These are phyloP conservation scores for Octomys mimax DNA, from an alignment of 2,797 vertebrate species.

Conservation along the genomic window DNA sequence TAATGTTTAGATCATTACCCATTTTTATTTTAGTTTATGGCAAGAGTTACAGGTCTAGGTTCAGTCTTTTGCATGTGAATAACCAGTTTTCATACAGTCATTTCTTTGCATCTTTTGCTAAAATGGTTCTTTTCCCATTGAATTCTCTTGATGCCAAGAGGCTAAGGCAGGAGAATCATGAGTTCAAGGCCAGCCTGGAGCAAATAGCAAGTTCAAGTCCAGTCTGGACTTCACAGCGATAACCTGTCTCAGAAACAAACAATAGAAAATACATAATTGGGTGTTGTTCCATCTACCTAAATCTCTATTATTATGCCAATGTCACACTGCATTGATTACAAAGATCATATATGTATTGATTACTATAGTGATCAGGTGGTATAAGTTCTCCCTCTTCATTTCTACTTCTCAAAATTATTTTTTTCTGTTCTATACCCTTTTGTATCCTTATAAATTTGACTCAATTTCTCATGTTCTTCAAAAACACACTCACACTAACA, in stretches of 20 bases:
- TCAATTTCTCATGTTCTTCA: not conserved
- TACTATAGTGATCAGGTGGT: not conserved
- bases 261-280: not conserved
- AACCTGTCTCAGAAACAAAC: not conserved
- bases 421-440: not conserved
- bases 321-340: not conserved
- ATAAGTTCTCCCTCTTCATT: not conserved
- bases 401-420: constrained; percentile 45
- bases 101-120: not conserved
- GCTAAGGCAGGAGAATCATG: not conserved
- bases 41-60: not conserved
- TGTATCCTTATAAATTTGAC: not conserved
- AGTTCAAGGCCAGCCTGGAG: not conserved
- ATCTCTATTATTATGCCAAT: not conserved
- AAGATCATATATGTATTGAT: not conserved
- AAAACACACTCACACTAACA: not conserved
- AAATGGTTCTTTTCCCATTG: not conserved
- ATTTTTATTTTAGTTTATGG: not conserved
- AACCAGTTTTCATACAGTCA: not conserved
- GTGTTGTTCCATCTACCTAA: not conserved
- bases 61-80: not conserved
- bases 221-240: not conserved
- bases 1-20: not conserved
- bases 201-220: not conserved
- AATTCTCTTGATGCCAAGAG: not conserved